These are phyloP conservation scores for Tachysurus fulvidraco DNA, from an alignment of 2,113 vertebrate species.

Conservation along the genomic window DNA sequence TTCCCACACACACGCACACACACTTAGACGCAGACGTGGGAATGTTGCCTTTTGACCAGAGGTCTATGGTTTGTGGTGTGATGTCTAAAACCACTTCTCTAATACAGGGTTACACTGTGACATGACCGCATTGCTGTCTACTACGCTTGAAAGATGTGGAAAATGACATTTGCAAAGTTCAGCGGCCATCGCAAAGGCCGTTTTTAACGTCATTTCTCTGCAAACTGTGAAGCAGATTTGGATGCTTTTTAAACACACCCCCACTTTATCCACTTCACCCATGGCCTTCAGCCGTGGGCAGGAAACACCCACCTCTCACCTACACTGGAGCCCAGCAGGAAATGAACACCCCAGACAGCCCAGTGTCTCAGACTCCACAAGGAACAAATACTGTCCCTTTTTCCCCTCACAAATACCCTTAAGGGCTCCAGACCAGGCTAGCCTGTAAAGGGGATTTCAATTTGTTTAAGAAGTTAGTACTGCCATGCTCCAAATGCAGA, in stretches of 20 bases:
- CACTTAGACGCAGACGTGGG: conserved; percentile 26
- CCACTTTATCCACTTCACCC: conserved; percentile 32
- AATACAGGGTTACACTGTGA: conserved; percentile 20
- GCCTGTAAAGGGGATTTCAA: conserved; percentile 41
- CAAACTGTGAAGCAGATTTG: conserved; percentile 49
- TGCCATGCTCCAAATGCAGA: not conserved
- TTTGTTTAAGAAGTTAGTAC: conserved; percentile 34
- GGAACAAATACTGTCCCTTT: conserved; percentile 52
- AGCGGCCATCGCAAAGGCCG: conserved; percentile 2
- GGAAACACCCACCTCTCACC: conserved; percentile 60
- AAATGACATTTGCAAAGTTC: conserved; percentile 43
- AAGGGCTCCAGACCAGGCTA: conserved; percentile 22
- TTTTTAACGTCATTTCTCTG: conserved; percentile 41
- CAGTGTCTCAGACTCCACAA: conserved; percentile 55
- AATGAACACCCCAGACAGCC: conserved; percentile 60
- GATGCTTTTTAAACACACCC: conserved; percentile 52
- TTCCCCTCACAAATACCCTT: conserved; percentile 20
- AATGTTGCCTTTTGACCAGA: conserved; percentile 37
- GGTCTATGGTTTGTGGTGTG: conserved; percentile 38
- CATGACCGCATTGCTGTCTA: conserved; percentile 31
- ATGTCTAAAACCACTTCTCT: conserved; percentile 37
- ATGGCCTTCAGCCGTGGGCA: conserved; percentile 43
- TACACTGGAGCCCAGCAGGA: conserved; percentile 57
- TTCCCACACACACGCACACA: conserved; percentile 11
- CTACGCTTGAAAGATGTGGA: conserved; percentile 15